Base-by-base conservation (phyloP, 2,113 vertebrate genomes). In the Lasiurus cinereus region DNA sequence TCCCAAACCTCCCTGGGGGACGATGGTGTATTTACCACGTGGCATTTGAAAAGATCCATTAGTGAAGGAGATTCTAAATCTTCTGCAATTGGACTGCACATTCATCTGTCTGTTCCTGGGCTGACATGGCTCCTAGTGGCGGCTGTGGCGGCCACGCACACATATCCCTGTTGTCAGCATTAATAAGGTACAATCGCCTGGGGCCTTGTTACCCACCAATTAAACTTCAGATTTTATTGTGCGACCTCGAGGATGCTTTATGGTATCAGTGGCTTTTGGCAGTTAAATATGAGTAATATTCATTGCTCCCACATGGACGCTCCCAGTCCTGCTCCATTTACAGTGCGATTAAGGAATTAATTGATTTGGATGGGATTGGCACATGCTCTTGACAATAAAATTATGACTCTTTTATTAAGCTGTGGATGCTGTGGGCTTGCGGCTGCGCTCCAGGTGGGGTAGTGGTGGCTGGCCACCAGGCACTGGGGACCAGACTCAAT, bases 291-390 rank as follows among this genome's bases (percentile, higher is more conserved):
- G 36, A 90, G 97, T 98, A 97, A 98, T 98, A 98, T 98, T 98
- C 98, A 98, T 98, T 14, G 95, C 95, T 98, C 98, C 98, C 98
- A 43, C 97, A 59, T 83, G 97, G 97, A 88, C 22, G 79, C 94
- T 97, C 80, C 94, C 83, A 54, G 64, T 91, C 62, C 93, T 94
- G 94, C 95, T 66, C 96, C 93, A 86, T 97, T 98, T 97, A 90
- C 97, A 95, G 94, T 67, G 96, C 97, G 97, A 98, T 98, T 98
- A 98, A 98, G 97, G 97, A 98, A 98, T 98, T 98, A 98, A 98
- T 98, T 98, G 97, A 97, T 97, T 97, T 97, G 96, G 93, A 98
- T 94, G 95, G 96, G 96, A 95, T 83, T 97, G 97, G 98, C 97
- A 97, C 96, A 96, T 48, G 6, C 93, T 97, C 97, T 97, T 94